These are phyloP conservation scores for Acleris laterana DNA, from an alignment of 2,888 invertebrate species.

Conservation along the genomic window DNA sequence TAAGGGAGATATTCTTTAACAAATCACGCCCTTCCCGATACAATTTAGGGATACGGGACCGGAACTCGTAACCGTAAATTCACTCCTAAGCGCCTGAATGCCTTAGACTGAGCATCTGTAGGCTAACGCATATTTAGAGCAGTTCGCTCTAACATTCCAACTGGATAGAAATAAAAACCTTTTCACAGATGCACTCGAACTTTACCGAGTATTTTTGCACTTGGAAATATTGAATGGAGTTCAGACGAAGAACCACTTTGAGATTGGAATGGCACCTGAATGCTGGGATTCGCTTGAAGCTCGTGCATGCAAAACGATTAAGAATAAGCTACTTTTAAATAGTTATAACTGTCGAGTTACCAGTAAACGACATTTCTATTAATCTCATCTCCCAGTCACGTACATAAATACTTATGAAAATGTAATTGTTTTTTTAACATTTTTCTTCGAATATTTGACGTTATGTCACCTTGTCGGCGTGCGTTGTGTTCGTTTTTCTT, in stretches of 20 bases:
- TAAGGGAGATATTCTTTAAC: slow-evolving; percentile 53
- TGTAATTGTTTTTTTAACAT: too few species aligned
- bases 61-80: slow-evolving; percentile 64
- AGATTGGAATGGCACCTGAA: background rate
- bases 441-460: too few species aligned
- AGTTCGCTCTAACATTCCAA: slow-evolving; percentile 46
- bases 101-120: slow-evolving; percentile 55
- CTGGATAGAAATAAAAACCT: slow-evolving; percentile 48
- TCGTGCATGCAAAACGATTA: too few species aligned
- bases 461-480: too few species aligned
- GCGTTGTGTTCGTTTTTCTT: too few species aligned
- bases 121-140: slow-evolving; percentile 58
- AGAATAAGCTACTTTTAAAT: too few species aligned
- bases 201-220: background rate
- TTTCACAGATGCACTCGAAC: background rate
- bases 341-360: too few species aligned
- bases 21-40: slow-evolving; percentile 51
- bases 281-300: too few species aligned
- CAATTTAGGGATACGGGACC: slow-evolving; percentile 56
- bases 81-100: slow-evolving; percentile 57
- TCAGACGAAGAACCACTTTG: slow-evolving; percentile 1
- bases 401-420: too few species aligned
- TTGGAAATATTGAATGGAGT: background rate
- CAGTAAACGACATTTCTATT: too few species aligned
- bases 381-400: too few species aligned